Conservation (phyloP, 2,797 vertebrate genomes). For the Pyrocephalus nanus region DNA sequence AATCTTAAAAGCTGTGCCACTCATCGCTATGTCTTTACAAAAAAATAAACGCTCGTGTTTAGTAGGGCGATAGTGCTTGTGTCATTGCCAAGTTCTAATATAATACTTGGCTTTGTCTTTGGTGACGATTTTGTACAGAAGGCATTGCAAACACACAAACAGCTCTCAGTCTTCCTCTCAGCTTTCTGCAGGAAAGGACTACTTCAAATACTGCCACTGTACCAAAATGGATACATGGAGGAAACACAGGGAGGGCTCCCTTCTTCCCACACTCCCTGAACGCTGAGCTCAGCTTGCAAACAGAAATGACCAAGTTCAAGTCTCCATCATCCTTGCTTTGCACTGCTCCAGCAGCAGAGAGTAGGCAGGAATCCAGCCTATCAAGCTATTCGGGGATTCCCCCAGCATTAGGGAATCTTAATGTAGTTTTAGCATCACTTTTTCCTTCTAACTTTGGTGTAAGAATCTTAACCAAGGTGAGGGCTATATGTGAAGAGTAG, state of each 20-base stretch:
- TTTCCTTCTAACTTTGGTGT: not conserved
- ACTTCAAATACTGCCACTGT: conserved; percentile 50
- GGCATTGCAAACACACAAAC: conserved; percentile 40
- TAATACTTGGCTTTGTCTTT: conserved; percentile 74
- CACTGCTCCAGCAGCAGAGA: not conserved
- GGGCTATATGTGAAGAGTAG: not conserved
- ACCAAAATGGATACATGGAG: conserved; percentile 40
- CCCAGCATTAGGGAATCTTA: not conserved
- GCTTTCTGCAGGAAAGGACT: conserved; percentile 32
- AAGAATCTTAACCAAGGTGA: not conserved
- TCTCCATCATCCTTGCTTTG: not conserved
- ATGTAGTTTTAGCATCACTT: not conserved
- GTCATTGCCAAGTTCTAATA: conserved; percentile 43
- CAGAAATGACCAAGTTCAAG: not conserved
- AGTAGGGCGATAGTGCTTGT: not conserved
- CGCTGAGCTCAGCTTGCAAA: not conserved
- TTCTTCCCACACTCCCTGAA: not conserved
- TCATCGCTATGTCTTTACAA: conserved; percentile 13
- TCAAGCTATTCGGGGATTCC: not conserved
- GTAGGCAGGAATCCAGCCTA: not conserved
- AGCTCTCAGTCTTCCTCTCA: conserved; percentile 34
- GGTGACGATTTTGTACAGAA: conserved; percentile 23
- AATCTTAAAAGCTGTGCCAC: conserved; percentile 49
- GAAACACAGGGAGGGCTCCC: conserved; percentile 12
- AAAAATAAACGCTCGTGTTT: conserved; percentile 15